phyloP scores from a whole-genome alignment of 2,797 vertebrate genomes.

The Tarsius wallacei region DNA sequence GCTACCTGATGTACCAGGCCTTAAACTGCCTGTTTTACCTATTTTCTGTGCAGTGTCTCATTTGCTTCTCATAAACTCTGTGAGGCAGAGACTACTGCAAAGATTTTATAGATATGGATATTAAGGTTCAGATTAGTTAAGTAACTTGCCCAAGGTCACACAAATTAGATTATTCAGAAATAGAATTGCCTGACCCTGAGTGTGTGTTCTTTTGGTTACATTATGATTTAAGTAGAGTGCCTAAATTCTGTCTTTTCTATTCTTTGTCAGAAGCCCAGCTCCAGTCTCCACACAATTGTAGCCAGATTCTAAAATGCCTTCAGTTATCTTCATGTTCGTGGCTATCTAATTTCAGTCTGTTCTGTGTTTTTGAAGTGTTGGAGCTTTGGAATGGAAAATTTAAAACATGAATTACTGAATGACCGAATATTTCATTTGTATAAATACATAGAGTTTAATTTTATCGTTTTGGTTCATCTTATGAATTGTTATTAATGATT shows the following conservation, averaged over 20 bases:
- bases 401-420: conserved; percentile 44
- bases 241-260: neutral
- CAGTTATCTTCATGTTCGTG: neutral
- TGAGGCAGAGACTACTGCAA: neutral
- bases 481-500: conserved; percentile 57
- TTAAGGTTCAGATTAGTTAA: neutral
- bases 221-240: neutral
- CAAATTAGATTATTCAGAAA: neutral
- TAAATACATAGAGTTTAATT: conserved; percentile 30
- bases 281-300: neutral
- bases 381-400: conserved; percentile 48
- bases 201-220: neutral
- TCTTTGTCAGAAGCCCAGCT: conserved; percentile 1
- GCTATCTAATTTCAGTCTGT: conserved; percentile 27
- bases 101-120: neutral
- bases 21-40: neutral
- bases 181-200: neutral
- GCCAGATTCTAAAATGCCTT: conserved; percentile 45
- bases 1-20: neutral
- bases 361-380: neutral
- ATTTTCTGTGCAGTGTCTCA: neutral
- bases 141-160: neutral
- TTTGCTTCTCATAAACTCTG: conserved; percentile 33
- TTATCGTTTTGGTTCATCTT: conserved; percentile 32
- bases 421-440: conserved; percentile 23